Evolutionary conservation across 2,888 invertebrate species (phyloP), one percentile per base, ranked within the genome.

Genomic region (Meteorus cinctellus): DNA sequence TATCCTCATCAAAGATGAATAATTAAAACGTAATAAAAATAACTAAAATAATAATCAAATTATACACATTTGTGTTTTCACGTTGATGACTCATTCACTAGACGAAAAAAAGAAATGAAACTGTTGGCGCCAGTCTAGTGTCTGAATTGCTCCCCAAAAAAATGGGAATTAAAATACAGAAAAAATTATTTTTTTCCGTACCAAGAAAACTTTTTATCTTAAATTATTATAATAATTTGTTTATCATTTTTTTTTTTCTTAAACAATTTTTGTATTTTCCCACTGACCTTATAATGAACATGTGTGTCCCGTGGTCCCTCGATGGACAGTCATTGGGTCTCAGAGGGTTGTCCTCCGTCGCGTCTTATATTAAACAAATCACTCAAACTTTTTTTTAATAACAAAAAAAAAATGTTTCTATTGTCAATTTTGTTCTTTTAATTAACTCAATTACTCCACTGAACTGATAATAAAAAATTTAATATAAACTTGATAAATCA

Each of bases 251-350:
- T 41, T 41, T 41, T 8, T 41, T 1, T 66, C 16, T 19, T n/a
- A 36, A 19, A 41, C 36, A 59, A 41, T 51, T 27, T 24, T 24
- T 24, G 24, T 24, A 0, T 24, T 16, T 31, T 41, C 8, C 24
- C 65, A 86, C 88, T 84, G 80, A 88, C 88, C 88, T 88, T 88
- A 88, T 88, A 88, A 88, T 84, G 88, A 88, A 88, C 88, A 88
- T 88, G 88, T 88, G 88, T 88, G 87, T 88, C 88, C 88, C 85
- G 88, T 88, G 86, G 85, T 87, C 88, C 88, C 88, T 87, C 86
- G 87, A 87, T 88, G 85, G 88, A 87, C 87, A 88, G 85, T 88
- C 88, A 88, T 88, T 87, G 88, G 88, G 86, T 87, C 87, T 86
- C 83, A 87, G 85, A 85, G 83, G 81, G 78, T 79, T 77, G 76